A percentile compares a stretch with the other conserved stretches of the same genome.
Conservation (phyloP, 2,113 vertebrate genomes). For the Bos indicus region DNA sequence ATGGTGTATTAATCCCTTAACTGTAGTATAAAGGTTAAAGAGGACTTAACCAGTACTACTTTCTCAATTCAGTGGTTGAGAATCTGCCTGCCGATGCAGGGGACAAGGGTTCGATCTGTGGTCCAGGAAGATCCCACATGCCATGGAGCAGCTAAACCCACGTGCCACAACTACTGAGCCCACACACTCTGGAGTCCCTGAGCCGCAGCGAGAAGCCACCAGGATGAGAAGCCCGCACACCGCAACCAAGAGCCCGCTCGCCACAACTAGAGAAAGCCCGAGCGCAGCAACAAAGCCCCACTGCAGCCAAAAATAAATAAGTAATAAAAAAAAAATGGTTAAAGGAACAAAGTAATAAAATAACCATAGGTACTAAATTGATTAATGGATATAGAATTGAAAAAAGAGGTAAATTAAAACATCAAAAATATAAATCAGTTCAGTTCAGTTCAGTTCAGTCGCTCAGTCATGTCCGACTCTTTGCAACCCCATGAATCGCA, state of each 20-base stretch:
- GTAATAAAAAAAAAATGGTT: not conserved
- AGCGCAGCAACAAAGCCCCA: not conserved
- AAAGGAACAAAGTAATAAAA: not conserved
- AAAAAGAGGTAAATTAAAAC: not conserved
- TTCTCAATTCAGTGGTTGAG: not conserved
- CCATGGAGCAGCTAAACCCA: not conserved
- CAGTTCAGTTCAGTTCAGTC: no score
- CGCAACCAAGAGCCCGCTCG: fast-evolving
- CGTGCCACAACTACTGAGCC: not conserved
- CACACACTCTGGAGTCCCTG: not conserved
- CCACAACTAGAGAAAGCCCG: not conserved
- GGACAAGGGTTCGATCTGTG: not conserved
- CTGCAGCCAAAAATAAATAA: not conserved
- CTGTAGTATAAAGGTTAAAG: not conserved
- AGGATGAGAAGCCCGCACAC: fast-evolving
- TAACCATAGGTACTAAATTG: not conserved
- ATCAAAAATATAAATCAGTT: not conserved
- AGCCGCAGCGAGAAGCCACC: not conserved
- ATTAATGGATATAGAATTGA: not conserved
- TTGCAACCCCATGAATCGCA: no score
- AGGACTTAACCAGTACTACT: not conserved
- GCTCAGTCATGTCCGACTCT: no score
- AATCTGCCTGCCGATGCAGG: not conserved
- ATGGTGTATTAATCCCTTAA: not conserved
- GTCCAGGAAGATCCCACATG: not conserved